These are phyloP conservation scores for Gymnopithys bicolor DNA, from an alignment of 2,797 vertebrate genomes.

Conservation along the genomic window DNA sequence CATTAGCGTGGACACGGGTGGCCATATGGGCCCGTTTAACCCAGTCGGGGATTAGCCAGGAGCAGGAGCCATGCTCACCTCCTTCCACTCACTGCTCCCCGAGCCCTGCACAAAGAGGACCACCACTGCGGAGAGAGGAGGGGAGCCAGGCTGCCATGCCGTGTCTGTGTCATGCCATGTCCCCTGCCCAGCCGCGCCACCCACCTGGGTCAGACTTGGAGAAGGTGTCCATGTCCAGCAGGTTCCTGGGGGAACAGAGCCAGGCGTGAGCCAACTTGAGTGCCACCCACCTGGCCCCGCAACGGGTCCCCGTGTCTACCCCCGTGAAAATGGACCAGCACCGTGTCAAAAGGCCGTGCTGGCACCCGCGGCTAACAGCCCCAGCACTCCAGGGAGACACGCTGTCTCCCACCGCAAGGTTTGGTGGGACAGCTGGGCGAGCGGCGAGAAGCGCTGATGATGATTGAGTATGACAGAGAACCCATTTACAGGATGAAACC, in stretches of 20 bases:
- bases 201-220: conserved; percentile 95
- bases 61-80: conserved; percentile 82
- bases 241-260: conserved; percentile 77
- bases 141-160: not conserved
- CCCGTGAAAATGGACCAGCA: not conserved
- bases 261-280: not conserved
- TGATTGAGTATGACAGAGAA: conserved; percentile 64
- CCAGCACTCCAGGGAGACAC: fast-evolving
- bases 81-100: conserved; percentile 95
- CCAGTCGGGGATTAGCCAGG: not conserved
- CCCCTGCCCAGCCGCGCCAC: conserved; percentile 14
- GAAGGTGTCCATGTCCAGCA: conserved; percentile 94
- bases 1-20: not conserved
- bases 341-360: not conserved
- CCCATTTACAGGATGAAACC: conserved; percentile 50
- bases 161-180: not conserved
- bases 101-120: conserved; percentile 90
- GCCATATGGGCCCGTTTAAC: conserved; percentile 54
- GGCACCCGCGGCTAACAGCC: not conserved
- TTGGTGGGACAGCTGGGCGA: not conserved
- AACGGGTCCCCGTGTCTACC: not conserved
- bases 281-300: not conserved
- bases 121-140: conserved; percentile 82
- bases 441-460: not conserved
- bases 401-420: not conserved